These are phyloP conservation scores for Mythimna lalbum DNA, from an alignment of 2,888 invertebrate species.

Conservation along the genomic window DNA sequence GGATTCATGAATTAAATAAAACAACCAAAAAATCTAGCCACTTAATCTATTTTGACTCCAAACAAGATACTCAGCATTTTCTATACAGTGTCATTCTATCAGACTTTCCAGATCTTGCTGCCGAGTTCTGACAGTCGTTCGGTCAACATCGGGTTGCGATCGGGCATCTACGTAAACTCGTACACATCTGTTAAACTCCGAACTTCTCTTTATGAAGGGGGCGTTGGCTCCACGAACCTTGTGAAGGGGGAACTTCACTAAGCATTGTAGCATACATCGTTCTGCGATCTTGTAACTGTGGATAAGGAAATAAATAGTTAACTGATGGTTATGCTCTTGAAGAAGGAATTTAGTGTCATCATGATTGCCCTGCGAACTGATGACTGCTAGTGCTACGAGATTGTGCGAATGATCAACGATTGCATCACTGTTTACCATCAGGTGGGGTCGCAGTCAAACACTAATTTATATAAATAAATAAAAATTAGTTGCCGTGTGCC, in stretches of 20 bases:
- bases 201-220: conserved; percentile 77
- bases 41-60: conserved; percentile 23
- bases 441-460: too few relatives aligned
- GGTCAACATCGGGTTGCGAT: conserved; percentile 51
- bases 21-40: conserved; percentile 16
- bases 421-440: too few relatives aligned
- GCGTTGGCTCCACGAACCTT: conserved; percentile 77
- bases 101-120: conserved; percentile 66
- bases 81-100: conserved; percentile 68
- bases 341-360: too few relatives aligned
- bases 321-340: too few relatives aligned
- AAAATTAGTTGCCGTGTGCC: too few relatives aligned
- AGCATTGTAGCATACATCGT: conserved; percentile 82
- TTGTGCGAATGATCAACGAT: too few relatives aligned
- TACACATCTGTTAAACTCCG: conserved; percentile 75
- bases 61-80: background rate
- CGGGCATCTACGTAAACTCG: conserved; percentile 79
- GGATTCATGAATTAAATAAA: too few relatives aligned
- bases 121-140: conserved; percentile 28
- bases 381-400: too few relatives aligned
- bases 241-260: conserved; percentile 81
- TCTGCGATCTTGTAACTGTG: conserved; percentile 85
- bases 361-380: too few relatives aligned
- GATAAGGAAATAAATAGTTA: conserved; percentile 8
- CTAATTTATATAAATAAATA: too few relatives aligned